Evolutionary conservation across 2,888 invertebrate genomes (phyloP), one percentile per base, ranked within the genome.

Genomic region (Ommatoiulus sabulosus): DNA sequence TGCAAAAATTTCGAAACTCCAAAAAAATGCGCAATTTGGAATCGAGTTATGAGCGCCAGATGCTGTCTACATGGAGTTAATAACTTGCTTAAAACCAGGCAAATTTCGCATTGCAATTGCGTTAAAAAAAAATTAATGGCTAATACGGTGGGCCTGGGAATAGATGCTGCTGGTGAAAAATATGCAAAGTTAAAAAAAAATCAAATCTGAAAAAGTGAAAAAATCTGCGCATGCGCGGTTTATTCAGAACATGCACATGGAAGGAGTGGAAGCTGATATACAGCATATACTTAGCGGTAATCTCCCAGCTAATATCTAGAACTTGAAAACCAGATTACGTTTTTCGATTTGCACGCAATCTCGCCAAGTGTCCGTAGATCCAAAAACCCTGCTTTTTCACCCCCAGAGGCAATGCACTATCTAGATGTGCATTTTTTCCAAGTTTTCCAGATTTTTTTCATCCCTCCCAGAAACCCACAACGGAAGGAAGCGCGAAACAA

Each of bases 341-440:
- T 80, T n/a, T 80, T 80, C 80, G 80, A 80, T 80, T 80, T 80
- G 80, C 80, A 80, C 80, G 80, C 80, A 80, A 80, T 80, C 80
- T 80, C 35, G 1, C 24, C 8, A 10, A 35, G 80, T 80, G 80
- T 80, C 80, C 80, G 24, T 35, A 63, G 63, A 17, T 35, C 80
- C 80, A 24, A n/a, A 80, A 6, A 5, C 80, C 35, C 8, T 6
- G 24, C 72, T 24, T 8, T 2, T 20, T 24, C 24, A 1, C 72
- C 72, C 72, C 72, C 24, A 24, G n/a, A n/a, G 24, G 72, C 24
- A 72, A 72, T 7, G 10, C 72, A 72, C 72, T 72, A 72, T 72
- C 72, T 24, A 72, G 72, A 20, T 72, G 80, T 35, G 35, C 80
- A 80, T 80, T 80, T n/a, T n/a, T 80, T 35, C 80, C 20, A 80